Percentiles rank a stretch among this genome's conserved stretches.
Conservation (phyloP, 2,797 vertebrate species). For the Molossus alvarezi region DNA sequence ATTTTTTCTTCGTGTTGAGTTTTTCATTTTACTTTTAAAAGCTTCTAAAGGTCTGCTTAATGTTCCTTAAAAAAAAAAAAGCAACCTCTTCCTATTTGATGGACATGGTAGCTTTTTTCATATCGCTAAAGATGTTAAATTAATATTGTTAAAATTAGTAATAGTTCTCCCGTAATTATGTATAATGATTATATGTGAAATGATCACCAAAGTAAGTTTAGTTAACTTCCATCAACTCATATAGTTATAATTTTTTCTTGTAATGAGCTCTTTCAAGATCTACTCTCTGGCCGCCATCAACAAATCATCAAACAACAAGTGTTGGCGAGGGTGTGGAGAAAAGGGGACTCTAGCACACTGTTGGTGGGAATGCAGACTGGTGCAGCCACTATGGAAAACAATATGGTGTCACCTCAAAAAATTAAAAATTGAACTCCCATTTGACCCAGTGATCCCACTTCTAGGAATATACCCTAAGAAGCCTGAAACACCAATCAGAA, state of each 20-base stretch:
- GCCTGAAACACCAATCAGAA: no score
- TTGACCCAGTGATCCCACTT: no score
- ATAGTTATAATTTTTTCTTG: background rate
- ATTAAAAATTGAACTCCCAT: no score
- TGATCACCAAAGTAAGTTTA: background rate
- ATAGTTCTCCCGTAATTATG: background rate
- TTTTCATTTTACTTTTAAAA: conserved; percentile 1
- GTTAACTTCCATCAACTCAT: background rate
- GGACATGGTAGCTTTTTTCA: background rate
- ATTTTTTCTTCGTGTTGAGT: background rate
- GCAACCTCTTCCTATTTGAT: background rate
- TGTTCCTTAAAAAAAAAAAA: background rate
- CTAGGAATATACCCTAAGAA: no score
- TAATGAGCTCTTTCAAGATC: background rate
- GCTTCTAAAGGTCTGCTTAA: background rate
- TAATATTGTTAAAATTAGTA: background rate
- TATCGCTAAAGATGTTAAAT: background rate
- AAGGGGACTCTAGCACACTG: no score
- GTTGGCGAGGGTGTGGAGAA: no score
- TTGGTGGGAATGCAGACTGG: no score
- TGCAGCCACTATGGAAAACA: no score
- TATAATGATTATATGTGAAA: background rate
- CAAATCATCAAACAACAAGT: no score
- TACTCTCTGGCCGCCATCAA: no score
- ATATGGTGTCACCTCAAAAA: no score